Base-by-base conservation (phyloP, 1,140 invertebrate species). In the Daktulosphaira vitifoliae region DNA sequence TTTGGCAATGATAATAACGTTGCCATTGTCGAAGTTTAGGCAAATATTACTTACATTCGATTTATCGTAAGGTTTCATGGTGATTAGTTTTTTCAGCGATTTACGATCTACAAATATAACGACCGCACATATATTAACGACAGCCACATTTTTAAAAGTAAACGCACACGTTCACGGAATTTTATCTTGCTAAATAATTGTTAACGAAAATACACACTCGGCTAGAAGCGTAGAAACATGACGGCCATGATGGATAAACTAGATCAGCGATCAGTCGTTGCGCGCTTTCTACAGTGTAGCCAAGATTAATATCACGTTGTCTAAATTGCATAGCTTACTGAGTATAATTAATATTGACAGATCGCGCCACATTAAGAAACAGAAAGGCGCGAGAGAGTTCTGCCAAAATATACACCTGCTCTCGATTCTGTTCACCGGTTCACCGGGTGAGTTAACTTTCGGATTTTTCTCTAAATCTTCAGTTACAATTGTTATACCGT, bases 21-120 rank as follows among this genome's bases (percentile, higher is more conserved):
- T 16, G 18, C 26, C 23, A 15, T 13, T 11, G 11, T 29, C 18
- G 39, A 38, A 13, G 56, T 18, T 20, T 29, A 7, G 15, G 11
- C n/a, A 59, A 59, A 59, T 20, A 38, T 13, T 69, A 69, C 68
- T 69, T 68, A 69, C 68, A 29, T 68, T 64, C 6, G 68, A 66
- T 53, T 64, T 62, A 42, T 69, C 66, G 64, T 69, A 69, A 18
- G 68, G 68, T 37, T 69, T 69, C 56, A 62, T 62, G 42, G 11
- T 1, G 26, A 4, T 48, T 39, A 9, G 18, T 11, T 11, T 13
- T 48, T 16, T 23, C 39, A 48, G 44, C 5, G 26, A 62, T 23
- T 42, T 3, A 1, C 53, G 20, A 9, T 33, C 7, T 11, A 37
- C 16, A 8, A 2, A 23, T 39, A 18, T 5, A 3, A 54, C 25